phyloP scores from a whole-genome alignment of 2,888 invertebrate genomes.

The Conchocele bisecta region DNA sequence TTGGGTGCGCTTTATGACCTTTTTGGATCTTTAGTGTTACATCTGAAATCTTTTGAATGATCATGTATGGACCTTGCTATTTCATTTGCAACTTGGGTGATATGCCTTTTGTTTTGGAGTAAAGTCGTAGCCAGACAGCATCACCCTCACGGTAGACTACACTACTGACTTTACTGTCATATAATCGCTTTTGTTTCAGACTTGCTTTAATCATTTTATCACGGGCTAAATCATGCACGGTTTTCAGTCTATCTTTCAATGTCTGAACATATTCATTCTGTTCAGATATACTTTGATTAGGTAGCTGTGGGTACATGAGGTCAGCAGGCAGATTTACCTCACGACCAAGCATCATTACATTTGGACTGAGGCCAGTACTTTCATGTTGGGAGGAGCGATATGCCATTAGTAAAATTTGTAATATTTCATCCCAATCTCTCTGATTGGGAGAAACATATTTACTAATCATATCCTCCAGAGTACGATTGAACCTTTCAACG shows the following conservation, averaged over 20 bases:
- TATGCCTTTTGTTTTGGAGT: no score
- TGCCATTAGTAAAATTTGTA: slow-evolving; percentile 20
- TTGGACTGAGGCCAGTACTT: slow-evolving; percentile 14
- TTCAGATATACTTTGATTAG: neutral
- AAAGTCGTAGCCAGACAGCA: no score
- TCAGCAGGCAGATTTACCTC: slow-evolving; percentile 27
- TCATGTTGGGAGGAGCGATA: slow-evolving; percentile 28
- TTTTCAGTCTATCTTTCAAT: slow-evolving; percentile 2
- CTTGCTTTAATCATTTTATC: no score
- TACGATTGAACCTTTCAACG: slow-evolving; percentile 41
- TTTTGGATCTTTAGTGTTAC: no score
- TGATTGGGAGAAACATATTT: slow-evolving; percentile 26
- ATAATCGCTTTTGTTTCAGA: no score
- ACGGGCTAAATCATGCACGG: slow-evolving; percentile 12
- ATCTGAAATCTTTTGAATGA: no score
- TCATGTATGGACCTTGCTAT: no score
- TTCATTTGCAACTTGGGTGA: no score
- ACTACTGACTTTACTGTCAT: no score
- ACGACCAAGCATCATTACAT: slow-evolving; percentile 17
- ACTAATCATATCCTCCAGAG: slow-evolving; percentile 29
- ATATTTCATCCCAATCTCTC: slow-evolving; percentile 38
- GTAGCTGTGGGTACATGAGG: slow-evolving; percentile 15
- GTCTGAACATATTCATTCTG: slow-evolving; percentile 7
- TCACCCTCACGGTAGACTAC: no score
- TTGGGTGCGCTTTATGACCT: no score